These are phyloP conservation scores for Squalus acanthias DNA, from an alignment of 2,797 vertebrate genomes.

Conservation along the genomic window DNA sequence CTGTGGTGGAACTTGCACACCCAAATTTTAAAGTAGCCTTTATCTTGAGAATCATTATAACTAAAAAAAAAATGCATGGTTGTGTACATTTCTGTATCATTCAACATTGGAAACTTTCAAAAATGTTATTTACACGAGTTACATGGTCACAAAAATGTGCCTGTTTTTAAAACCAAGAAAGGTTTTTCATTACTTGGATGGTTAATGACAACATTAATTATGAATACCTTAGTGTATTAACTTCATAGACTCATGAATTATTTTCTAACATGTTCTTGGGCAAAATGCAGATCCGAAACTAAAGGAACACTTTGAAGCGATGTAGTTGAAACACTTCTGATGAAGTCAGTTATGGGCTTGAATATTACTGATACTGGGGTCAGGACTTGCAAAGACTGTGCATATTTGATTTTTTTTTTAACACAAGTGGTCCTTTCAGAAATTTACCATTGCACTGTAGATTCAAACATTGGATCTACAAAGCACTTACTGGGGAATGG, in stretches of 20 bases:
- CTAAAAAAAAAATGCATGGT: neutral
- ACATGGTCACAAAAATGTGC: neutral
- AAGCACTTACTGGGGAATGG: neutral
- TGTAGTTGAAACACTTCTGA: slow-evolving; percentile 97
- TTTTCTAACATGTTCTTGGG: slow-evolving; percentile 6
- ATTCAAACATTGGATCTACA: neutral
- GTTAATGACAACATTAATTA: neutral
- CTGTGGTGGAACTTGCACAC: neutral
- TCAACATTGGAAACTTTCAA: neutral
- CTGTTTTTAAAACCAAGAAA: neutral
- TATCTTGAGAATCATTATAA: neutral
- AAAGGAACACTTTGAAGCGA: slow-evolving; percentile 90
- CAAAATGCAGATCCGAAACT: neutral
- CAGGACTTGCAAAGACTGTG: neutral
- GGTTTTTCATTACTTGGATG: neutral
- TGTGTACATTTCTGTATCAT: neutral
- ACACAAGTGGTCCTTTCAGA: neutral
- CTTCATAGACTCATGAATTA: neutral
- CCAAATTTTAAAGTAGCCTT: neutral
- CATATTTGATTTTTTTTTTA: neutral
- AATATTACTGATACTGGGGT: slow-evolving; percentile 84
- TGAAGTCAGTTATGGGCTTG: slow-evolving; percentile 97
- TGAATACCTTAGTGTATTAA: neutral
- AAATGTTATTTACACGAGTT: neutral
- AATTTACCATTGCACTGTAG: neutral